Conservation (phyloP, 2,797 vertebrate genomes). For the Ctenopoma kingsleyae region DNA sequence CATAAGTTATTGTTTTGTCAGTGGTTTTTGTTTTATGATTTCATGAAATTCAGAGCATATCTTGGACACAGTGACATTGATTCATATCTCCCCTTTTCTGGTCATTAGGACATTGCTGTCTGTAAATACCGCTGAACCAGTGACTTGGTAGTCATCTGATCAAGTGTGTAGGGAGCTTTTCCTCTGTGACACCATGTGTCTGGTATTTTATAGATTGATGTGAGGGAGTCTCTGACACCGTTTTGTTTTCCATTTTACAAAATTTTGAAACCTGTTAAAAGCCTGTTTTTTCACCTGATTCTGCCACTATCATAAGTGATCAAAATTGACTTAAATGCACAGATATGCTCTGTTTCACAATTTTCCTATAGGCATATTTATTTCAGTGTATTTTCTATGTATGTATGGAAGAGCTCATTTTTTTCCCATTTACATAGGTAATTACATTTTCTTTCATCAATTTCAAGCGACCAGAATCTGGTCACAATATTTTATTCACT, state of each 20-base stretch:
- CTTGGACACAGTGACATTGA: slow-evolving; percentile 1
- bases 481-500: slow-evolving; percentile 57
- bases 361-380: slow-evolving; percentile 56
- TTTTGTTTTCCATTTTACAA: neutral
- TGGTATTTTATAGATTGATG: slow-evolving; percentile 43
- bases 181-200: slow-evolving; percentile 64
- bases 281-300: neutral
- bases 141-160: slow-evolving; percentile 42
- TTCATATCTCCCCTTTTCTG: slow-evolving; percentile 11
- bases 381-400: slow-evolving; percentile 54
- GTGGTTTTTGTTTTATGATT: neutral
- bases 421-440: slow-evolving; percentile 30
- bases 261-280: neutral
- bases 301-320: slow-evolving; percentile 15
- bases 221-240: slow-evolving; percentile 21
- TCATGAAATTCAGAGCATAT: slow-evolving; percentile 7
- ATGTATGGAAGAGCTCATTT: slow-evolving; percentile 47
- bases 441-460: slow-evolving; percentile 38
- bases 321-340: slow-evolving; percentile 26
- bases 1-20: slow-evolving; percentile 56
- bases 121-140: slow-evolving; percentile 15
- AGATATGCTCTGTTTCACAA: slow-evolving; percentile 26
- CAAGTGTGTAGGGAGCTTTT: slow-evolving; percentile 29
- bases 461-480: slow-evolving; percentile 65
- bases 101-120: slow-evolving; percentile 26